Percentiles rank a stretch among this genome's conserved stretches.
Evolutionary conservation across 2,113 vertebrate genomes (phyloP).

Genomic region (Syrmaticus mikado): DNA sequence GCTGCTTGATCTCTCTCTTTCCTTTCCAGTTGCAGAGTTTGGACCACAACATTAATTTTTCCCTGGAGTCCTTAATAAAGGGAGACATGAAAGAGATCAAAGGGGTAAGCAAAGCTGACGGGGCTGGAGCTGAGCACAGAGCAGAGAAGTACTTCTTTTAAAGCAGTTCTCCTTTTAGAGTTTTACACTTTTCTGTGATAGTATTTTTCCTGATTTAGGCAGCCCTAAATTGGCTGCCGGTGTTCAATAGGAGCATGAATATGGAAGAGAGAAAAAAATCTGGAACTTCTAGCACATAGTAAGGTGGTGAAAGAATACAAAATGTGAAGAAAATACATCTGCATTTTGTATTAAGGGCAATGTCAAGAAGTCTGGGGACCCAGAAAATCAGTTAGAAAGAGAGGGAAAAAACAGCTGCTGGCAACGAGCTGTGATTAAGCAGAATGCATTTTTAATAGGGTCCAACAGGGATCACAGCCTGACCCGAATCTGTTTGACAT

Average conservation of each 20-base stretch:
- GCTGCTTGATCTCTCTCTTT: neutral
- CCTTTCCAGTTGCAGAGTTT: slow-evolving; percentile 77
- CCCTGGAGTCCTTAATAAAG: slow-evolving; percentile 78
- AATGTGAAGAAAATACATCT: neutral
- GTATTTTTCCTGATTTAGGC: neutral
- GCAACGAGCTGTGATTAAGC: neutral
- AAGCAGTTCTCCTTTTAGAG: neutral
- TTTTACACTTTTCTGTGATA: neutral
- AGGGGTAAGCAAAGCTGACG: slow-evolving; percentile 69
- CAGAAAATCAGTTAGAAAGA: neutral
- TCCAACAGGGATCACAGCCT: neutral
- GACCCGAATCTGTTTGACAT: neutral
- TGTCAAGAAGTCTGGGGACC: neutral
- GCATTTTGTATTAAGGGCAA: neutral
- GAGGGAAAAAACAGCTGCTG: neutral
- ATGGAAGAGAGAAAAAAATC: neutral
- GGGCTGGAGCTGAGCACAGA: neutral
- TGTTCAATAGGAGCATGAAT: neutral
- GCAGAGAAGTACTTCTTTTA: neutral
- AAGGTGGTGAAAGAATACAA: neutral
- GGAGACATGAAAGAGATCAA: slow-evolving; percentile 79
- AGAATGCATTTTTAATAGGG: neutral
- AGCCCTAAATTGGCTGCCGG: neutral
- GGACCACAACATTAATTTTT: slow-evolving; percentile 79
- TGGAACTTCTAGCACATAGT: neutral